These are phyloP conservation scores for Zapus hudsonius DNA, from an alignment of 2,113 vertebrate species.

Conservation along the genomic window DNA sequence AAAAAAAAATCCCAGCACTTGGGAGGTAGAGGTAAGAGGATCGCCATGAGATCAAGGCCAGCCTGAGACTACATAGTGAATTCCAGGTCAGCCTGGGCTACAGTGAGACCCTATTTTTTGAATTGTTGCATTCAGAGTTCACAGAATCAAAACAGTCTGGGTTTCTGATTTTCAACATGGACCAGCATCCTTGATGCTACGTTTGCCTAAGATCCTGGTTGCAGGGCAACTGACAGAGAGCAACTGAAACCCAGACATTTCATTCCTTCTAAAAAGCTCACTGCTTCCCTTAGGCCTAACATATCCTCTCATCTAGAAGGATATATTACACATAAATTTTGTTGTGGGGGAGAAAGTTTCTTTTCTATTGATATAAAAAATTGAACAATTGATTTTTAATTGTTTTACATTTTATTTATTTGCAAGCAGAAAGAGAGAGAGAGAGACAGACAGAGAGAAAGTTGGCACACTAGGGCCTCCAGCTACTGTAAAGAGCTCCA, in stretches of 20 bases:
- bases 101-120: no score
- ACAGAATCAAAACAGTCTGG: background rate
- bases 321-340: background rate
- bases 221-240: background rate
- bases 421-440: no score
- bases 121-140: background rate
- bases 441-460: no score
- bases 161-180: no score
- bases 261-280: background rate
- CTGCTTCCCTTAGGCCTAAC: background rate
- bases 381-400: background rate
- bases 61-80: no score
- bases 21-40: no score
- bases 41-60: no score
- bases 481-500: no score
- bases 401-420: no score
- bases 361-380: slow-evolving; percentile 35
- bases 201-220: background rate
- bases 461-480: no score
- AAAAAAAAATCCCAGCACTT: no score
- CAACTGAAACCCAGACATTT: background rate
- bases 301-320: background rate
- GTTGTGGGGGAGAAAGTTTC: background rate
- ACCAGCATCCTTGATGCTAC: background rate
- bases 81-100: no score